Evolutionary conservation across 2,797 vertebrate species (phyloP).

Genomic region (Eulemur albifrons): DNA sequence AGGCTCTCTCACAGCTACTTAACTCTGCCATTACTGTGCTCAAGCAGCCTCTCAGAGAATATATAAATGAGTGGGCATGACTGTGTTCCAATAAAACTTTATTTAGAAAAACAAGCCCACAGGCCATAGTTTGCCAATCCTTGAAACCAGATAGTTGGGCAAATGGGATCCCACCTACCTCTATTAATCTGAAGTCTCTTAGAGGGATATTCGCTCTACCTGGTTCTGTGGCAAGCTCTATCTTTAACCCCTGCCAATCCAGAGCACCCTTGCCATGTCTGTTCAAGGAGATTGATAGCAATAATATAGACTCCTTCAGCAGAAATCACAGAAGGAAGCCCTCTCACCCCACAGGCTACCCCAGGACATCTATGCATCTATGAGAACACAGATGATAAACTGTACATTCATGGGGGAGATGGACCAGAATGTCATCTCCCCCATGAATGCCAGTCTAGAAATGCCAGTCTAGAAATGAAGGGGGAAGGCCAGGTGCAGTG

Average conservation of each 20-base stretch:
- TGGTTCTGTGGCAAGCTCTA: not conserved
- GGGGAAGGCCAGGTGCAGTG: not conserved
- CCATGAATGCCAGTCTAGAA: not conserved
- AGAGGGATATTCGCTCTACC: not conserved
- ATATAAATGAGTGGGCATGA: not conserved
- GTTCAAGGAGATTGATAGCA: not conserved
- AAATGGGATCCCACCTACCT: not conserved
- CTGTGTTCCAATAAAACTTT: not conserved
- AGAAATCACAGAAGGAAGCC: not conserved
- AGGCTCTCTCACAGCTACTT: not conserved
- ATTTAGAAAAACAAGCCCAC: conserved; percentile 1
- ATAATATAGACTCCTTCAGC: not conserved
- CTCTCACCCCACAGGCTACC: not conserved
- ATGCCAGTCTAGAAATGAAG: not conserved
- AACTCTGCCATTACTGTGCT: not conserved
- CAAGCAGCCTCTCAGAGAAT: not conserved
- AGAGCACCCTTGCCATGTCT: not conserved
- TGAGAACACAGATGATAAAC: not conserved
- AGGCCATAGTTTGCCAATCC: not conserved
- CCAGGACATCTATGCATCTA: not conserved
- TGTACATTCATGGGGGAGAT: not conserved
- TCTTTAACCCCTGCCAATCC: not conserved
- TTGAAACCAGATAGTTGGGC: not conserved
- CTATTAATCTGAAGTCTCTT: not conserved
- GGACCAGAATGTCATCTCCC: not conserved